Evolutionary conservation across 2,113 vertebrate species (phyloP), one percentile per base, ranked within the genome.

Genomic region (Lethenteron reissneri): DNA sequence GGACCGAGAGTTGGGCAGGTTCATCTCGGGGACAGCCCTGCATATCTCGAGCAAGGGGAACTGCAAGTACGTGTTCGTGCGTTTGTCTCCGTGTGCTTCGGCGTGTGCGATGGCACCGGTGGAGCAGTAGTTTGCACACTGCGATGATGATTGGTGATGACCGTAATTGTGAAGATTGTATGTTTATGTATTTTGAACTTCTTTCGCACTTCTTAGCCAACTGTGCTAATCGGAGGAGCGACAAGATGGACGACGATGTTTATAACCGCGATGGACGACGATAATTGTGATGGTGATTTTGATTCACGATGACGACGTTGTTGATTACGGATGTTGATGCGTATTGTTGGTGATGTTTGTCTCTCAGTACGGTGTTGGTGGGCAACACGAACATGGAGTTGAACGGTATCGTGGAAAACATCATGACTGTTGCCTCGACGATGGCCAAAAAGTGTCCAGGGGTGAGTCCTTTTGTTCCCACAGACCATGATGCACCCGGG

Each of bases 41-140:
- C 81, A 77, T 4, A 64, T 92, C 57, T 83, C 73, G 75, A 89
- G 84, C 77, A 91, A 82, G 75, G 88, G 89, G 15, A 80, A 81
- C 74, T 90, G 87, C 80, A 86, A 87, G 89, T 92, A 80, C 83
- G 85, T 78, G 71, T 21, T 9, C 58, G 11, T 15, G 17, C 5
- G 21, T 71, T 13, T 57, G 41, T 1, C 15, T 64, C 2, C 15
- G 57, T 72, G 10, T 12, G 11, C 14, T 72, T 8, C 74, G 69
- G 74, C 72, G 56, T 71, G 17, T 59, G 69, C 78, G 77, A 74
- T 78, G 75, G 77, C 73, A 56, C 15, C 1, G 79, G 78, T 7
- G 41, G 41, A 7, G 41, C 41, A 41, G 41, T 41, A 41, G 41
- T 6, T 41, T 41, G 41, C 41, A 41, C 41, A 41, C 41, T 41